A percentile compares a stretch with the other conserved stretches of the same genome.
phyloP scores from a whole-genome alignment of 2,888 invertebrate genomes.

The Cryptocheilus praepositus region DNA sequence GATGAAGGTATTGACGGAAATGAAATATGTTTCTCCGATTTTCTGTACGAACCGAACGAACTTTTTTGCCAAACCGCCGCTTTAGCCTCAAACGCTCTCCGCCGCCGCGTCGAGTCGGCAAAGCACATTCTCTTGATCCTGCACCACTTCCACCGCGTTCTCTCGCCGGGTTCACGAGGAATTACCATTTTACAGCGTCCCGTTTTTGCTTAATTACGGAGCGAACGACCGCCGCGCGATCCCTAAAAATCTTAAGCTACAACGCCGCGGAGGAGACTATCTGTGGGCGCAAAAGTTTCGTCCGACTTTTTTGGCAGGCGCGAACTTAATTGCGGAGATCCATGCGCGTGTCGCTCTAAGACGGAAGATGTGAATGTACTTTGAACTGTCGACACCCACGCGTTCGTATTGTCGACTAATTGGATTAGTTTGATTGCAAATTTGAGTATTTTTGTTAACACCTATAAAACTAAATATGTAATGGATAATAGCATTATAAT shows the following conservation, averaged over 20 bases:
- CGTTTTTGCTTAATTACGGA: neutral
- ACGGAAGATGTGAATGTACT: neutral
- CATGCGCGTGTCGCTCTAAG: neutral
- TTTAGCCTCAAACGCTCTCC: conserved; percentile 11
- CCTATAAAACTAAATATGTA: no score
- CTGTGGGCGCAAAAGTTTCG: no score
- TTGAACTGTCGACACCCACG: no score
- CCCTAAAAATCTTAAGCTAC: neutral
- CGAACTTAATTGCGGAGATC: neutral
- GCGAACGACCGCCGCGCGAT: neutral
- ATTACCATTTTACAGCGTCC: conserved; percentile 2
- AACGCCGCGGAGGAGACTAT: no score
- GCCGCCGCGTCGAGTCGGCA: no score
- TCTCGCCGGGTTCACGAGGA: neutral
- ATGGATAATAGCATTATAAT: no score
- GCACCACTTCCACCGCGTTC: neutral
- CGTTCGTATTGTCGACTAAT: no score
- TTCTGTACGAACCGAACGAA: no score
- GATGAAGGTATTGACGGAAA: no score
- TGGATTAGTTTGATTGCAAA: no score
- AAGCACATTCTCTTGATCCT: neutral
- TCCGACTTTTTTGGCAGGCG: neutral
- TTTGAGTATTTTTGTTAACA: no score
- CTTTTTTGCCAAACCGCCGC: no score
- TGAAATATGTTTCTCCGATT: conserved; percentile 5